Evolutionary conservation across 1,140 invertebrate genomes (phyloP).

Genomic region (Aphidius ervi): DNA sequence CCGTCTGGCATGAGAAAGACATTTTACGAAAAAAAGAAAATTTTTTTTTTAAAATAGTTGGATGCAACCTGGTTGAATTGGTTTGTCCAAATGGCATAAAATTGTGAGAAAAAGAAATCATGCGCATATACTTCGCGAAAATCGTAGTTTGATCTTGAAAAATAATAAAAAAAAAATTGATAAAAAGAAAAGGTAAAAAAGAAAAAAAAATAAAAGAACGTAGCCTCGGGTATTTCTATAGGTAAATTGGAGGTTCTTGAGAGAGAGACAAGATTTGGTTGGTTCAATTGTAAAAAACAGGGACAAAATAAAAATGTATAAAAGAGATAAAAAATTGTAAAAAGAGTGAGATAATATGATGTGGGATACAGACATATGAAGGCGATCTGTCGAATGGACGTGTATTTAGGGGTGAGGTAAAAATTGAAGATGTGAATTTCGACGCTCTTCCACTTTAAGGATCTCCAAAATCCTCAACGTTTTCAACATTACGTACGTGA

Average conservation of each 20-base stretch:
- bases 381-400: constrained; percentile 25
- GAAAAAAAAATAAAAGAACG: constrained; percentile 10
- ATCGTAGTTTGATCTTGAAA: constrained; percentile 25
- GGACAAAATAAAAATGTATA: constrained; percentile 1
- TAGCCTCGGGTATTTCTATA: constrained; percentile 17
- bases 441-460: constrained; percentile 20
- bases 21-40: background rate
- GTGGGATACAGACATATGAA: constrained; percentile 30
- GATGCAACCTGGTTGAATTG: constrained; percentile 12
- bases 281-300: background rate
- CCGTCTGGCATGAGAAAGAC: background rate
- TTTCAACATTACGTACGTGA: constrained; percentile 2
- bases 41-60: too few relatives aligned
- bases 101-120: constrained; percentile 18
- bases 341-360: constrained; percentile 15
- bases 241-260: constrained; percentile 28
- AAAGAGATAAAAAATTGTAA: constrained; percentile 5
- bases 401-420: background rate
- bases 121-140: constrained; percentile 6
- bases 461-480: constrained; percentile 10
- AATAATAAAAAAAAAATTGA: constrained; percentile 6
- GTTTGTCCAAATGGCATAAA: constrained; percentile 13
- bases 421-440: constrained; percentile 30
- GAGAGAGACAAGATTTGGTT: constrained; percentile 1
- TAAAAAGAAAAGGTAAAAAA: background rate